Conservation (phyloP, 2,888 invertebrate species). For the Rhogogaster chlorosoma region DNA sequence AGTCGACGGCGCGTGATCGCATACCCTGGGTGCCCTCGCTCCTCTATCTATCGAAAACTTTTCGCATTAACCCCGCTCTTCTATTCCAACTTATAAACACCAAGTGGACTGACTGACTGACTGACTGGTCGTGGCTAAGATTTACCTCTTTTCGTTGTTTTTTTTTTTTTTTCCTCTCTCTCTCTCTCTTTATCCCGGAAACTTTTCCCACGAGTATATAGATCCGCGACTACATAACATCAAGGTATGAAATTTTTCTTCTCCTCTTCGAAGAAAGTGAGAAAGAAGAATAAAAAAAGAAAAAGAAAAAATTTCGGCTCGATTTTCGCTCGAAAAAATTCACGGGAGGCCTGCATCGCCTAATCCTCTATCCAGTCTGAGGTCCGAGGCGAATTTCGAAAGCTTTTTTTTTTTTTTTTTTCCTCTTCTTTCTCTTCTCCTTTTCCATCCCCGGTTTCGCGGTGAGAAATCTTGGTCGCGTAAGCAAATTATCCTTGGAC, state of each 20-base stretch:
- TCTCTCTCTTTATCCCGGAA: neutral
- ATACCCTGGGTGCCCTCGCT: neutral
- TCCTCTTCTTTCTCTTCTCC: neutral
- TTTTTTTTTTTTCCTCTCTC: neutral
- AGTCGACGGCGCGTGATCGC: constrained; percentile 40
- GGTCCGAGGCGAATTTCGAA: neutral
- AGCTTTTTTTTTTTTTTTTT: neutral
- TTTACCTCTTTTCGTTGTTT: neutral
- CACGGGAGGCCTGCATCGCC: neutral
- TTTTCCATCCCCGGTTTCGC: neutral
- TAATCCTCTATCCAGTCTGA: too few species aligned
- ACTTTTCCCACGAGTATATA: neutral
- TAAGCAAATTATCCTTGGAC: constrained; percentile 43
- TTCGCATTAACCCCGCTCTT: constrained; percentile 18
- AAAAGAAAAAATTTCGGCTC: neutral
- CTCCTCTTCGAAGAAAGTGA: too few species aligned
- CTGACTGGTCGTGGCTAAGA: neutral
- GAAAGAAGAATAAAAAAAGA: too few species aligned
- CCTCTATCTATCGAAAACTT: neutral
- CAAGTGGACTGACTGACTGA: constrained; percentile 10
- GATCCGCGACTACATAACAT: too few species aligned
- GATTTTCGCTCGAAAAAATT: neutral
- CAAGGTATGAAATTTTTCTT: too few species aligned
- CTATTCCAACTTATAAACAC: constrained; percentile 17
- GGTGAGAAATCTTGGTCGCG: constrained; percentile 43